Percentiles rank a stretch among this genome's conserved stretches.
Evolutionary conservation across 2,797 vertebrate species (phyloP).

Genomic region (Pagetopsis macropterus): DNA sequence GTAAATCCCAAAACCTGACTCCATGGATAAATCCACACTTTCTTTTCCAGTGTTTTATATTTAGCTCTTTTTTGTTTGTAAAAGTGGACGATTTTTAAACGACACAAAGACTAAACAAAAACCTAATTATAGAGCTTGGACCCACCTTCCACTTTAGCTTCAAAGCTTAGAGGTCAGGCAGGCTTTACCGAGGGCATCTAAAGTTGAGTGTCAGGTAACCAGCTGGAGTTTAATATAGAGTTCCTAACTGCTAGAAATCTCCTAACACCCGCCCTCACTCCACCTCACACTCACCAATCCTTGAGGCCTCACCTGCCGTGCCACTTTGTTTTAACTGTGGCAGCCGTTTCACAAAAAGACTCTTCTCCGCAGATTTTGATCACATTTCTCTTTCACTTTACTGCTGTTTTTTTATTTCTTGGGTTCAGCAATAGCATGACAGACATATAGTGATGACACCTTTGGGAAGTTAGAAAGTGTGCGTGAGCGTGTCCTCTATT

Average conservation of each 20-base stretch:
- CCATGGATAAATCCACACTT: not conserved
- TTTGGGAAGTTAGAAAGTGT: constrained; percentile 14
- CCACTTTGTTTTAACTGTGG: constrained; percentile 6
- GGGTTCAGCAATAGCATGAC: not conserved
- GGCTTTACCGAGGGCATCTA: constrained; percentile 31
- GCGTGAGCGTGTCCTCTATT: constrained; percentile 23
- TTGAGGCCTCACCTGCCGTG: not conserved
- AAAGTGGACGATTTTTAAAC: not conserved
- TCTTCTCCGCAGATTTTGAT: not conserved
- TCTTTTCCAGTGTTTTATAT: not conserved
- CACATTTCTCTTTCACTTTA: not conserved
- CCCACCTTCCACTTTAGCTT: constrained; percentile 17
- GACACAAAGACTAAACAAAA: not conserved
- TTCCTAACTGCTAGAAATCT: constrained; percentile 35
- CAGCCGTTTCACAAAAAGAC: constrained; percentile 5
- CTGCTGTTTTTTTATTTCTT: constrained; percentile 15
- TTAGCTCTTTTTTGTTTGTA: not conserved
- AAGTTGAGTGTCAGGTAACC: constrained; percentile 53
- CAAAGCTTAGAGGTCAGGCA: constrained; percentile 33
- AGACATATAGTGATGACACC: constrained; percentile 7
- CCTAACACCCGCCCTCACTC: constrained; percentile 9
- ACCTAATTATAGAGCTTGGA: constrained; percentile 13
- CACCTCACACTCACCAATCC: constrained; percentile 16
- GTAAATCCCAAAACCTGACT: constrained; percentile 7
- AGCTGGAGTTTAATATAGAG: constrained; percentile 61